Evolutionary conservation across 2,797 vertebrate genomes (phyloP).

Genomic region (Typhlichthys eigenmanni): DNA sequence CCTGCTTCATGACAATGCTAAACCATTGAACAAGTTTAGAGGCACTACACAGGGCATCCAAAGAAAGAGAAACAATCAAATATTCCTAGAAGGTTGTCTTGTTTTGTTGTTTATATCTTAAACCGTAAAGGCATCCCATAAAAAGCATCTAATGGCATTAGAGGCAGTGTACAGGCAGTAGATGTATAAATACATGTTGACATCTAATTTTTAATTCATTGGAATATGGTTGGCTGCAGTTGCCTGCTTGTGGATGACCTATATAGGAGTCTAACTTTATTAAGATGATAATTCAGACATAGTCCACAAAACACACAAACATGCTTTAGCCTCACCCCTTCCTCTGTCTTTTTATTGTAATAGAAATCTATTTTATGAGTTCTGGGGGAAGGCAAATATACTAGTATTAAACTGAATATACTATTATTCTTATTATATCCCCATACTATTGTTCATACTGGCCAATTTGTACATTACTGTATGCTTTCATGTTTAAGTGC

Average conservation of each 20-base stretch:
- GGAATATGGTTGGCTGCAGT: conserved; percentile 67
- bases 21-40: background rate
- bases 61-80: conserved; percentile 29
- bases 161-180: conserved; percentile 59
- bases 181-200: conserved; percentile 75
- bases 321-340: conserved; percentile 2
- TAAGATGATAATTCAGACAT: conserved; percentile 81
- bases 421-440: too few species aligned
- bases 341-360: conserved; percentile 18
- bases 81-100: conserved; percentile 39
- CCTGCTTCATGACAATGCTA: background rate
- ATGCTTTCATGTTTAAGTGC: too few species aligned
- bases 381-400: too few species aligned
- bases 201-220: conserved; percentile 76
- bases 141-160: conserved; percentile 53
- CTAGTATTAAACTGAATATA: too few species aligned
- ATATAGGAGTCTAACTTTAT: conserved; percentile 73
- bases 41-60: background rate
- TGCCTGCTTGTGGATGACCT: conserved; percentile 53
- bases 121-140: conserved; percentile 41
- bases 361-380: background rate
- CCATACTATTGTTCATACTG: too few species aligned
- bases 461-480: too few species aligned
- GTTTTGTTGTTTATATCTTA: conserved; percentile 24
- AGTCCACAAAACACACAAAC: conserved; percentile 14